A percentile compares a stretch with the other conserved stretches of the same genome.
Evolutionary conservation across 2,797 vertebrate genomes (phyloP).

Genomic region (Botia almorhae): DNA sequence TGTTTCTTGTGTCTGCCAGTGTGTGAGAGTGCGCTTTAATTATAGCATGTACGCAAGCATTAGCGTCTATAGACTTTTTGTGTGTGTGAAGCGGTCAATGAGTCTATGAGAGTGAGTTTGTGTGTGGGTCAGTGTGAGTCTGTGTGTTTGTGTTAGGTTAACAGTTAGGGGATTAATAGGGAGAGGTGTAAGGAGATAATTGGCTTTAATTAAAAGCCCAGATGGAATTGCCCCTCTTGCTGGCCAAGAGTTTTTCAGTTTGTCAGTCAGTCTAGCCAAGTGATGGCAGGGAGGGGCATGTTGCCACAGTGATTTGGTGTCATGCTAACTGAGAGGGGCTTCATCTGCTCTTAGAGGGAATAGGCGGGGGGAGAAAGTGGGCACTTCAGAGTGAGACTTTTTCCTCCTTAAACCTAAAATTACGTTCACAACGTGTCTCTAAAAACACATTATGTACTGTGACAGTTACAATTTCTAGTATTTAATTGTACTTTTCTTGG

Average conservation of each 20-base stretch:
- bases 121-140: conserved; percentile 22
- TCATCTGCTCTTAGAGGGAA: conserved; percentile 56
- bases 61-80: background rate
- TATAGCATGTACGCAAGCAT: background rate
- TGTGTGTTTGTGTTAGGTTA: conserved; percentile 46
- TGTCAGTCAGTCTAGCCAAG: conserved; percentile 59
- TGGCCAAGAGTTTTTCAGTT: conserved; percentile 51
- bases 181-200: conserved; percentile 62
- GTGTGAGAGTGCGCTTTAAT: conserved; percentile 1
- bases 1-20: background rate
- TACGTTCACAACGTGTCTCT: background rate
- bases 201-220: conserved; percentile 66
- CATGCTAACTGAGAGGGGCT: conserved; percentile 49
- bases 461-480: background rate
- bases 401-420: background rate
- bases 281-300: conserved; percentile 21
- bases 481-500: no score
- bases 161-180: conserved; percentile 51
- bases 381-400: background rate
- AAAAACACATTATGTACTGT: background rate
- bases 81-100: background rate
- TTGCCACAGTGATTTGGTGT: conserved; percentile 61
- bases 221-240: conserved; percentile 60
- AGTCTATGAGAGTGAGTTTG: conserved; percentile 40
- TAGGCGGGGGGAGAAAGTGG: background rate